Base-by-base conservation (phyloP, 2,888 invertebrate genomes). In the Tuta absoluta region DNA sequence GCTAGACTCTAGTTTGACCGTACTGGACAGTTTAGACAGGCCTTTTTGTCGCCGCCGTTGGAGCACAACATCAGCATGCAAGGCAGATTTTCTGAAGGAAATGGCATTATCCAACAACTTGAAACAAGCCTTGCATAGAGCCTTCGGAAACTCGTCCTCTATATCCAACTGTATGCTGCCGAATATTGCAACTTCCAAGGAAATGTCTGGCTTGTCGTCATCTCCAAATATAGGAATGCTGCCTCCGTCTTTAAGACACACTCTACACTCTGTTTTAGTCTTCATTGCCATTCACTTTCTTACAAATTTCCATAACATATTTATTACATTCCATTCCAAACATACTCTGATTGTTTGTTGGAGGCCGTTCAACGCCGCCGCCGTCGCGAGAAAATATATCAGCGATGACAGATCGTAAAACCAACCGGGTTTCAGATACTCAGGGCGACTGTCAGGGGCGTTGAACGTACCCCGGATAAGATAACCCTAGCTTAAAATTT, bases 161-260 rank as follows among this genome's bases (percentile, higher is more conserved):
- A 51, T 28, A 5, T 37, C 23, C 21, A 62, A 33, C n/a, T 62
- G 28, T 19, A 62, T 51, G 37, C 33, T 45, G 12, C 62, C 62
- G 33, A 62, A 62, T 19, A 37, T 51, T 37, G 37, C 19, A 19
- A 62, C 23, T 21, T 62, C 62, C n/a, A 51, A 19, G 33, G 62
- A 62, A 14, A 62, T 49, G 14, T 62, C 62, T 5, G 62, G 49
- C 21, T 62, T 60, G 4, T 48, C 17, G 0, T 37, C 37, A 21
- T 28, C 37, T 1, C 62, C 62, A 33, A 62, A 62, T 7, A 62
- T 62, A 37, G 62, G 62, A 28, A 48, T 45, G 11, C 12, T 38
- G 0, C 45, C 61, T n/a, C 24, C 48, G 23, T 48, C 38, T 19
- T 62, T 33, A 10, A 62, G 24, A 37, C 62, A 62, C 12, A 62